Evolutionary conservation across 2,797 vertebrate species (phyloP), one percentile per base, ranked within the genome.

Genomic region (Allobates femoralis): DNA sequence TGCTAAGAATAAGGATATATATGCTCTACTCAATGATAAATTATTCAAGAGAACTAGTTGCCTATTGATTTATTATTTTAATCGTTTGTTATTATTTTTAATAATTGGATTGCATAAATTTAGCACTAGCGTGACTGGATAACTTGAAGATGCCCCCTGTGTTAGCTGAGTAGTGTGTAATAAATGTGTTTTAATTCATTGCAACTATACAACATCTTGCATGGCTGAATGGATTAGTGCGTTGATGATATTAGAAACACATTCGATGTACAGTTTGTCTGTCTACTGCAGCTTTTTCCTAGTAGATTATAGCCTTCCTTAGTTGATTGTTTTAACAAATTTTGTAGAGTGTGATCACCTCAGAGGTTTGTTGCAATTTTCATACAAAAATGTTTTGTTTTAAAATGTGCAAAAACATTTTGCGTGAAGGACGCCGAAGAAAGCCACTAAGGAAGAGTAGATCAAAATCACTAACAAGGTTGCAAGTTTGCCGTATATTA

Each of bases 161-260:
- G 19, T 64, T n/a, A 8, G 34, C n/a, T 28, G 23, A 46, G 12
- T 80, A 11, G 1, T 80, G 16, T 16, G 34, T 62, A 62, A 80
- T 64, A 80, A 80, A 12, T 50, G n/a, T 46, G 34, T 26, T 46
- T 37, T 80, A n/a, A 80, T 80, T 80, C 10, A 80, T 80, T 46
- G n/a, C 58, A 60, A 16, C 58, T 50, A 62, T n/a, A 26, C 18
- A 80, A 28, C 19, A 67, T n/a, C 26, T 53, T 66, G 46, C 62
- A 3, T 67, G 60, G n/a, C 50, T 53, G 21, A 26, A 30, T 58
- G 30, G 18, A 32, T 53, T 76, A 32, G 26, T 46, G 37, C 37
- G 66, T 41, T 62, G 37, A 19, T 28, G 12, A 50, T 26, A 51
- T 77, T 55, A 77, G 28, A 56, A 58, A 19, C 6, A n/a, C 28